Conservation (phyloP, 2,888 invertebrate genomes). For the Latrodectus hesperus region DNA sequence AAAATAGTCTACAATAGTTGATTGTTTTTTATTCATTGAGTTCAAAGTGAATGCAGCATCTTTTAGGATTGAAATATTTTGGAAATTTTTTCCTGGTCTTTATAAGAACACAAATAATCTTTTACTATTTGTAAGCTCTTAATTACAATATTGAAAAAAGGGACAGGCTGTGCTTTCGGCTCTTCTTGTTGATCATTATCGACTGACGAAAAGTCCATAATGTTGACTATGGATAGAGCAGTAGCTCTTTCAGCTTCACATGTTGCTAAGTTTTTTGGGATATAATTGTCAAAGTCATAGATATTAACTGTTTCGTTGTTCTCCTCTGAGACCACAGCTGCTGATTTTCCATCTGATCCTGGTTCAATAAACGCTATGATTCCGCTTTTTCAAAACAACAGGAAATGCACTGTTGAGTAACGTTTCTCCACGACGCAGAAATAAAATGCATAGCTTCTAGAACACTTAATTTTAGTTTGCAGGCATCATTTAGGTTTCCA, state of each 20-base stretch:
- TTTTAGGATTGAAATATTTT: conserved; percentile 5
- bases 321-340: not conserved
- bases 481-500: conserved; percentile 22
- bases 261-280: conserved; percentile 3
- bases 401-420: conserved; percentile 13
- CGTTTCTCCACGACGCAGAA: not conserved
- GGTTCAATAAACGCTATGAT: not conserved
- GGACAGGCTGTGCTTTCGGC: too few species aligned
- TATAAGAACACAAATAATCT: too few species aligned
- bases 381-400: not conserved
- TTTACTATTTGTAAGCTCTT: too few species aligned
- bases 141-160: too few species aligned
- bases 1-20: too few species aligned
- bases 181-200: not conserved
- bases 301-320: conserved; percentile 12
- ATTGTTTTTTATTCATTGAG: too few species aligned
- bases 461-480: conserved; percentile 29
- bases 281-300: conserved; percentile 18
- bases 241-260: not conserved
- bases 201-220: not conserved
- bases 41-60: not conserved
- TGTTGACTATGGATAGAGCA: not conserved
- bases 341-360: not conserved
- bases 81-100: too few species aligned
- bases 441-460: conserved; percentile 14